These are phyloP conservation scores for human DNA, from an alignment of 2,113 vertebrate genomes.

Conservation along the genomic window GRCh38 chr12:62650001-62650500, in stretches of 20 bases:
- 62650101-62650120: neutral
- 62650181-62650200: neutral
- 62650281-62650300: neutral
- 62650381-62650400: neutral
- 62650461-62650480: neutral
- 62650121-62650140: neutral
- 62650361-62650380: neutral
- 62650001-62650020: neutral
- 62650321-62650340: neutral
- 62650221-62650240: neutral
- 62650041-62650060: neutral
- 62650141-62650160: neutral
- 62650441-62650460: neutral
- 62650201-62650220: neutral
- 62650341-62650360: neutral
- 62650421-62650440: neutral
- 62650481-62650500: neutral
- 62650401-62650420: neutral
- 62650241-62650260: neutral
- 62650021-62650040: neutral
- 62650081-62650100: neutral
- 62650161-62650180: neutral
- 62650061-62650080: conserved; percentile 8
- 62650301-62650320: neutral
- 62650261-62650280: neutral